Base-by-base conservation (phyloP, 2,797 vertebrate species). In the Vespertilio murinus region DNA sequence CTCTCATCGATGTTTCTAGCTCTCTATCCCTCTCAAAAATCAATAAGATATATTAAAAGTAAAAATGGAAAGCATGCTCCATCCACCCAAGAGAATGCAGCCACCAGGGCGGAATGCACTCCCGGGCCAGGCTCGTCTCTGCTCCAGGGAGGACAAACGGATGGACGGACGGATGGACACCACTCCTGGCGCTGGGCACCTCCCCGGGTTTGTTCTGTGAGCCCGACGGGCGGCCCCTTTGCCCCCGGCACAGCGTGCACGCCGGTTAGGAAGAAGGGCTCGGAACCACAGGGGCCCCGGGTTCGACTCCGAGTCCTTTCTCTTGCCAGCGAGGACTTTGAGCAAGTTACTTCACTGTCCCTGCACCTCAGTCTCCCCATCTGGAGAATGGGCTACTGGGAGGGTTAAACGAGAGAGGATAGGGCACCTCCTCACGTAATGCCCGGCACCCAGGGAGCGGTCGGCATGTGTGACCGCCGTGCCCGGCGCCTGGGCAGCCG, bases 301-400 rank as follows among this genome's bases (percentile, higher is more conserved):
- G 22, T 30, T 69, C 69, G 23, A 30, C 30, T 23, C 35, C 28
- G 33, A 67, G 25, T 56, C 65, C 73, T 59, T 83, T 84, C 45
- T 94, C 59, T 40, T 65, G 56, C 64, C 85, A 28, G 23, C 22
- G 49, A 0, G 65, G 79, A 75, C 52, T 93, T 84, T 16, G 67
- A 78, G 30, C 16, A 35, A 65, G 8, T 67, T 56, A 8, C 25
- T 81, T 64, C n/a, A 22, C n/a, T 71, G 89, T 81, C 67, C 87
- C 47, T 79, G 35, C 14, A 22, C 77, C 88, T 95, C 74, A 7
- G 11, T 74, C 45, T 80, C n/a, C 75, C 80, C 56, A 11, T 82
- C 80, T 93, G 78, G 91, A 91, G 52, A 85, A 71, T n/a, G 45
- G 92, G 3, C 70, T 74, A 18, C 12, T 28, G 33, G 67, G 49